Evolutionary conservation across 2,888 invertebrate species (phyloP).

Genomic region (Brenthis hecate): DNA sequence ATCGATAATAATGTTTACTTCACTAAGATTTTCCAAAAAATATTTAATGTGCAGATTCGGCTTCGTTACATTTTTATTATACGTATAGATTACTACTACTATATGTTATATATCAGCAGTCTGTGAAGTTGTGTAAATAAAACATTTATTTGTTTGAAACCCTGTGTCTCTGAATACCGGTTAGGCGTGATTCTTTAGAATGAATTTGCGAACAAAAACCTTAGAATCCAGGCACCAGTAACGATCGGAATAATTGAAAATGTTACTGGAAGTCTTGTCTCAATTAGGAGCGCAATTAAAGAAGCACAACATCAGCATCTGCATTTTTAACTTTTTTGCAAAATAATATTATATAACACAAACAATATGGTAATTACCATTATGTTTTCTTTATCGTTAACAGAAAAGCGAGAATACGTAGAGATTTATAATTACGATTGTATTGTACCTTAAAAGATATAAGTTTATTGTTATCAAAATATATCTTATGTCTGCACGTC

Average conservation of each 20-base stretch:
- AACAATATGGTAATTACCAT: not conserved
- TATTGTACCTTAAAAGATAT: too few relatives aligned
- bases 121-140: constrained; percentile 20
- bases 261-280: constrained; percentile 35
- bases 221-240: constrained; percentile 29
- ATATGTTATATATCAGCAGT: too few relatives aligned
- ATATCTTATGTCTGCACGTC: constrained; percentile 3
- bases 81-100: too few relatives aligned
- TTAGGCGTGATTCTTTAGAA: constrained; percentile 38
- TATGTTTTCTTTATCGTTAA: not conserved
- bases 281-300: constrained; percentile 33
- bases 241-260: constrained; percentile 39
- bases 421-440: too few relatives aligned
- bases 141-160: constrained; percentile 40
- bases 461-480: not conserved
- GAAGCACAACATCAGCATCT: constrained; percentile 1
- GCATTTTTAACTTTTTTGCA: not conserved
- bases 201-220: constrained; percentile 43
- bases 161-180: constrained; percentile 31
- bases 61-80: too few relatives aligned
- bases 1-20: too few relatives aligned
- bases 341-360: not conserved
- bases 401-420: too few relatives aligned
- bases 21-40: too few relatives aligned
- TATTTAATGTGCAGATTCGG: too few relatives aligned